Evolutionary conservation across 2,113 vertebrate genomes (phyloP).

Genomic region (Boulengeromyrus knoepffleri): DNA sequence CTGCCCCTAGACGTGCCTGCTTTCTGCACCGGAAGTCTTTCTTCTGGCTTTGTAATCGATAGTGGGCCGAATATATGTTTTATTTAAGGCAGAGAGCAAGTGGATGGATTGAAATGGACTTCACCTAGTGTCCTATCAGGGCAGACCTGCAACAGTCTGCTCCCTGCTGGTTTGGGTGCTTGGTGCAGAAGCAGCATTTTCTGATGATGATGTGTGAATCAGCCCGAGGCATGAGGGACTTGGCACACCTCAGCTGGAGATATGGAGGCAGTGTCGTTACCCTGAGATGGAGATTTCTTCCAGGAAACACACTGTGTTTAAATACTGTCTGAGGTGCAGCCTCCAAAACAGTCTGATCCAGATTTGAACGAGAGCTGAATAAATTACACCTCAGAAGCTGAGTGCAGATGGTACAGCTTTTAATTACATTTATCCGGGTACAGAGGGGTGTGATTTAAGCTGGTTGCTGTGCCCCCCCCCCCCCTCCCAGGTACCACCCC

Average conservation of each 20-base stretch:
- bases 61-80: not conserved
- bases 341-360: not conserved
- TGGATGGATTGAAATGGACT: not conserved
- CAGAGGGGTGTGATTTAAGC: not conserved
- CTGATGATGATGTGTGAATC: not conserved
- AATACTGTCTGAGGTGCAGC: not conserved
- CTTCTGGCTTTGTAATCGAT: not conserved
- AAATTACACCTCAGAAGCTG: not conserved
- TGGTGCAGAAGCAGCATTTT: not conserved
- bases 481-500: slow-evolving; percentile 76
- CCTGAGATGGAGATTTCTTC: not conserved
- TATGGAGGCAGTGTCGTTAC: not conserved
- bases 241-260: not conserved
- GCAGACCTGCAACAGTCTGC: not conserved
- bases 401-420: not conserved
- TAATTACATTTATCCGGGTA: not conserved
- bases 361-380: not conserved
- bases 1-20: not conserved
- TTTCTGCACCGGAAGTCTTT: not conserved
- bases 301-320: not conserved
- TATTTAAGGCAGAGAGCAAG: not conserved
- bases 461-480: not conserved
- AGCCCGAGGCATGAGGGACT: not conserved
- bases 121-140: not conserved
- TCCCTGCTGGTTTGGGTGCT: not conserved